phyloP scores from a whole-genome alignment of 2,113 vertebrate genomes.

The Chionodraco myersi region DNA sequence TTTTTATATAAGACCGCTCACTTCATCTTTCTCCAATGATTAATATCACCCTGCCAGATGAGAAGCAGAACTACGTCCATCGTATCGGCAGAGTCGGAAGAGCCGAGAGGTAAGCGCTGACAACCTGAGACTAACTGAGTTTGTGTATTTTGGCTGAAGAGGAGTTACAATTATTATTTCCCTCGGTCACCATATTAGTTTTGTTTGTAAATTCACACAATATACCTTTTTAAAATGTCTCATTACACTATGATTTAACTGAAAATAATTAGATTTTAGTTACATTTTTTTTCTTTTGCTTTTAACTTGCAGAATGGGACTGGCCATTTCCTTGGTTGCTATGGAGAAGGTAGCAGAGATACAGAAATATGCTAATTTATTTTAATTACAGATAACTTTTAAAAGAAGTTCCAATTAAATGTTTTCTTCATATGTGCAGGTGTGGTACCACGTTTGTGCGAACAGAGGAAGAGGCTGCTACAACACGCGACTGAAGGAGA shows the following conservation, averaged over 20 bases:
- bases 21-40: slow-evolving; percentile 85
- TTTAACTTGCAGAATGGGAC: slow-evolving; percentile 90
- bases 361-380: not conserved
- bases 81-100: slow-evolving; percentile 96
- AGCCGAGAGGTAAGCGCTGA: slow-evolving; percentile 90
- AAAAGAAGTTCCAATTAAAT: not conserved
- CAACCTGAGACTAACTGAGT: not conserved
- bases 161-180: not conserved
- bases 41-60: slow-evolving; percentile 97
- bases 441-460: slow-evolving; percentile 97
- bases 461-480: slow-evolving; percentile 94
- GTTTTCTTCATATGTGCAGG: slow-evolving; percentile 78
- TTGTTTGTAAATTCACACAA: not conserved
- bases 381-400: not conserved
- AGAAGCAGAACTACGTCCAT: slow-evolving; percentile 99
- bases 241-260: not conserved
- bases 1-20: not conserved
- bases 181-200: not conserved
- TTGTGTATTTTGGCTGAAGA: not conserved
- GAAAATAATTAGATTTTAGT: not conserved
- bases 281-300: not conserved
- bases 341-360: slow-evolving; percentile 91
- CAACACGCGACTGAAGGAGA: slow-evolving; percentile 95
- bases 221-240: not conserved
- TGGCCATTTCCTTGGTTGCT: slow-evolving; percentile 96